Conservation (phyloP, 2,888 invertebrate species). For the Luperina nickerlii region DNA sequence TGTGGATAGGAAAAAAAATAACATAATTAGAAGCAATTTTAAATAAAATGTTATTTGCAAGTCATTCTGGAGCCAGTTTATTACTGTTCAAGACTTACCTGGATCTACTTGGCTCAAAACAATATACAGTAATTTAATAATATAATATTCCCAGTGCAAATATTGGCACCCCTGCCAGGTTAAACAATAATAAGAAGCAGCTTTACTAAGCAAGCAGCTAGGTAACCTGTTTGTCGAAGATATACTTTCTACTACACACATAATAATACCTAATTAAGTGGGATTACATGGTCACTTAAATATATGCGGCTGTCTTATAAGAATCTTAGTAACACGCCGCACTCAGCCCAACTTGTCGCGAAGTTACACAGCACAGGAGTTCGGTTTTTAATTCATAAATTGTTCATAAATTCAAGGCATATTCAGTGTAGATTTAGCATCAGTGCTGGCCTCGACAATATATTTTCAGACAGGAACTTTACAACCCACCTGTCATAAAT, state of each 20-base stretch:
- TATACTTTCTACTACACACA: slow-evolving; percentile 54
- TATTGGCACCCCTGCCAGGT: slow-evolving; percentile 33
- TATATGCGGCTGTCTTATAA: slow-evolving; percentile 40
- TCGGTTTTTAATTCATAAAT: slow-evolving; percentile 7
- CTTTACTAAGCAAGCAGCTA: slow-evolving; percentile 56
- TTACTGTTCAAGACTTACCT: neutral
- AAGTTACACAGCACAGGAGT: neutral
- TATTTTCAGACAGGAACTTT: slow-evolving; percentile 26
- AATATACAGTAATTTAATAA: slow-evolving; percentile 18
- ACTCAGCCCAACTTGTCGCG: slow-evolving; percentile 24
- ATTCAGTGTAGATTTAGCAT: slow-evolving; percentile 14
- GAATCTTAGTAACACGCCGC: slow-evolving; percentile 42
- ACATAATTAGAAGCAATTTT: neutral
- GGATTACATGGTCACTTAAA: slow-evolving; percentile 63
- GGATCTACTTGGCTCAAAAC: neutral
- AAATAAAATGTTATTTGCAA: neutral
- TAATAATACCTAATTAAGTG: slow-evolving; percentile 58
- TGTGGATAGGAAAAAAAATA: neutral
- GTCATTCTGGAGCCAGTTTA: neutral
- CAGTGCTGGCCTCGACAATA: neutral
- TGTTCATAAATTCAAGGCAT: slow-evolving; percentile 1
- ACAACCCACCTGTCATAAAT: slow-evolving; percentile 42
- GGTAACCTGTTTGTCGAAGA: slow-evolving; percentile 56
- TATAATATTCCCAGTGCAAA: slow-evolving; percentile 46
- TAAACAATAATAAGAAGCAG: slow-evolving; percentile 54